Base-by-base conservation (phyloP, 2,888 invertebrate species). In the Pseudoips prasinana region DNA sequence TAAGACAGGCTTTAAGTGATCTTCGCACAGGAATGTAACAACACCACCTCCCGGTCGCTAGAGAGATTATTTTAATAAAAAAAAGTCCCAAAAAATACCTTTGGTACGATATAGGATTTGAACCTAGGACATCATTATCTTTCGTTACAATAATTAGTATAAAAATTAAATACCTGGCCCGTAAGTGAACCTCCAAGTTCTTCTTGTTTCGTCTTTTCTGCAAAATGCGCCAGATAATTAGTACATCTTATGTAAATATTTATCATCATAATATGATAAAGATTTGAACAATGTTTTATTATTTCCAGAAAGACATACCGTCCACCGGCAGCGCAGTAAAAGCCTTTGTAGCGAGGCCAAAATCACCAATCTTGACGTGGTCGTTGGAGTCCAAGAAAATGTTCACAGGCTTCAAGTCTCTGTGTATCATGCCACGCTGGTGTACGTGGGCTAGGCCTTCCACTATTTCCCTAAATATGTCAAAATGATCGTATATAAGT, bases 321-420 rank as follows among this genome's bases (percentile, higher is more conserved):
- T 83, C 83, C 29, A 93, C 90, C 52, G 72, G 74, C 26, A 77
- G 24, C 0, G 66, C 73, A 0, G 77, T 76, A 30, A 84, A 82
- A 0, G 82, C 83, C 35, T 95, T 95, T 0, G 97, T 98, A 0
- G 99, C 98, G 1, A 99, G 89, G 7, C 99, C 99, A 77, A 99
- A 99, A 80, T 99, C 99, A 7, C 98, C 99, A 49, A 99, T 99
- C 90, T 99, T 99, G 1, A 97, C 97, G 72, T 97, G 96, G 80
- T 98, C 98, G 54, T 95, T 94, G 1, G 93, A 94, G 71, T 98
- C 98, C 70, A 99, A 90, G 79, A 99, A 98, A 64, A 99, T 97
- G 70, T 99, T 99, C 19, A 83, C 97, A 0, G 96, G 95, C 68
- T 96, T 96, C 47, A 96, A 72, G 61, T 96, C 96, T 29, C 96